A percentile compares a stretch with the other conserved stretches of the same genome.
Conservation (phyloP, 2,113 vertebrate species). For the Ochotona curzoniae region DNA sequence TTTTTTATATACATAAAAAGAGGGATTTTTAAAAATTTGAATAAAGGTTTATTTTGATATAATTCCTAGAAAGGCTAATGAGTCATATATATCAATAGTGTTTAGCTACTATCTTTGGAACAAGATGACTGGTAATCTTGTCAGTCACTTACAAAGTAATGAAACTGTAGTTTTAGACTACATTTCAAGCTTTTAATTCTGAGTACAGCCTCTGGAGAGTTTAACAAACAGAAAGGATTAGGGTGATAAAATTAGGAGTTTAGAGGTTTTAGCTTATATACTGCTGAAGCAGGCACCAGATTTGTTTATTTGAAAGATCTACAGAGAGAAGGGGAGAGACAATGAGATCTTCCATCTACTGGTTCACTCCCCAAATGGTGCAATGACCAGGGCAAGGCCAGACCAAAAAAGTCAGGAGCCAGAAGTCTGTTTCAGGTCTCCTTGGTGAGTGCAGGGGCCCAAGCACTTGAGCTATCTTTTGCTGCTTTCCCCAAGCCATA, state of each 20-base stretch:
- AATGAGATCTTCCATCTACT: too few relatives aligned
- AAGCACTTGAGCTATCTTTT: too few relatives aligned
- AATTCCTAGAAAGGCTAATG: constrained; percentile 50
- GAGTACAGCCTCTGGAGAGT: background rate
- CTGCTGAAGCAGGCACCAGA: background rate
- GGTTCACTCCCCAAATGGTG: too few relatives aligned
- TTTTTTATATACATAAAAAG: too few relatives aligned
- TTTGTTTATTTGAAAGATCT: too few relatives aligned
- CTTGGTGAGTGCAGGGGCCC: too few relatives aligned
- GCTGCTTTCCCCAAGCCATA: too few relatives aligned
- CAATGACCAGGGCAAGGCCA: too few relatives aligned
- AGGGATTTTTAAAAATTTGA: background rate
- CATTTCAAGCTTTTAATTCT: constrained; percentile 35
- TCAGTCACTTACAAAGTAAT: constrained; percentile 15
- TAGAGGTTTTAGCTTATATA: constrained; percentile 10
- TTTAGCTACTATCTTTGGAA: constrained; percentile 53
- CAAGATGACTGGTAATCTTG: background rate
- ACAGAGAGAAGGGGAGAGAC: too few relatives aligned
- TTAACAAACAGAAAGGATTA: background rate
- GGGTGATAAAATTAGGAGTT: too few relatives aligned
- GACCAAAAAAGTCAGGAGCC: too few relatives aligned
- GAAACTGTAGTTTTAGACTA: background rate
- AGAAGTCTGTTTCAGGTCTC: too few relatives aligned
- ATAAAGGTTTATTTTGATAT: constrained; percentile 48
- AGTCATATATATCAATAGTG: constrained; percentile 38